Evolutionary conservation across 2,113 vertebrate species (phyloP).

Genomic region (Montifringilla adamsi): DNA sequence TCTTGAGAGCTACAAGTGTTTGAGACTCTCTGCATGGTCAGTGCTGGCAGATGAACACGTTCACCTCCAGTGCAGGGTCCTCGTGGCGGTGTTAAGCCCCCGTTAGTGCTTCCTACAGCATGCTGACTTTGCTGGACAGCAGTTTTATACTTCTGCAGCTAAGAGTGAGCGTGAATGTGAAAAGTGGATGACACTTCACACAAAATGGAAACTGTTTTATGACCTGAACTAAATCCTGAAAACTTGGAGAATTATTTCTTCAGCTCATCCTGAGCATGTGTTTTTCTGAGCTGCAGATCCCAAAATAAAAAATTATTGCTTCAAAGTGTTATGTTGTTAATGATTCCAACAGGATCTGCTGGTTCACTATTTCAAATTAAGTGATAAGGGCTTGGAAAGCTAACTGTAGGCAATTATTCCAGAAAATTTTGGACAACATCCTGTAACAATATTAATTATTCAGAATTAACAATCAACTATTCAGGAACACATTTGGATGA

Average conservation of each 20-base stretch:
- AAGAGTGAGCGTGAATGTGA: no score
- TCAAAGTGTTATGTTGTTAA: neutral
- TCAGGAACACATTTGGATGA: neutral
- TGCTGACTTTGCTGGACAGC: no score
- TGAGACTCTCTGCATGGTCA: no score
- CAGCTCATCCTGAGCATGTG: fast-evolving
- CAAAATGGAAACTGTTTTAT: no score
- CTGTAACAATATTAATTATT: slow-evolving; percentile 6
- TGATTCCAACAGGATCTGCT: neutral
- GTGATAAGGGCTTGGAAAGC: neutral
- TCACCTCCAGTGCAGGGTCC: no score
- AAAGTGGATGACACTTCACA: no score
- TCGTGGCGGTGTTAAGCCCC: no score
- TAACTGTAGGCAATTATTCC: neutral
- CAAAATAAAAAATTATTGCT: neutral
- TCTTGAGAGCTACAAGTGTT: no score
- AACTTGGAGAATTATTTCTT: neutral
- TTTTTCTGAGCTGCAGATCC: neutral
- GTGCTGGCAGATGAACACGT: no score
- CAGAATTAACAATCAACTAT: neutral
- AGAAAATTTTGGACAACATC: neutral
- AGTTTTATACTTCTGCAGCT: no score
- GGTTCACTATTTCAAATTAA: slow-evolving; percentile 23
- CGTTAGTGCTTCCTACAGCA: no score
- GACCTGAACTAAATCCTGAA: neutral